Conservation (phyloP, 2,888 invertebrate genomes). For the Helobdella robusta region DNA sequence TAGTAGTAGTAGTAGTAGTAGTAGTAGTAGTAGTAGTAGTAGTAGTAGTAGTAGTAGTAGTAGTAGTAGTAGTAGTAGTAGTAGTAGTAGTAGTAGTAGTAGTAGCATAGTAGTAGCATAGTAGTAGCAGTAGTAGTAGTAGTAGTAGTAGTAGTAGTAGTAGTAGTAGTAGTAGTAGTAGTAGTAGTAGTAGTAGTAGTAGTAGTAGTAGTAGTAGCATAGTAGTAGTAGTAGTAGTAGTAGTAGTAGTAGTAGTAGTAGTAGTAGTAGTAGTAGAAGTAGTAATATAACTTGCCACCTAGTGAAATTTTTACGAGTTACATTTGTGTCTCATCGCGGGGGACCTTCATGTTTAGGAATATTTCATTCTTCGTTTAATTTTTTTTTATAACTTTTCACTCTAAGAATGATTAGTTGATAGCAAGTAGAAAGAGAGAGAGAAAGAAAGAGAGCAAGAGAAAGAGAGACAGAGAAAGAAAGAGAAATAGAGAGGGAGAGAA, state of each 20-base stretch:
- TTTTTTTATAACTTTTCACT: no score
- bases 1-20: conserved; percentile 26
- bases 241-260: conserved; percentile 30
- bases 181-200: neutral
- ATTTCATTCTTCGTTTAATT: no score
- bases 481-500: no score
- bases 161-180: conserved; percentile 7
- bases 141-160: conserved; percentile 29
- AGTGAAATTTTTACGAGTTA: no score
- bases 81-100: conserved; percentile 30
- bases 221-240: no score
- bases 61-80: conserved; percentile 31
- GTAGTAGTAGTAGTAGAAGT: conserved; percentile 24
- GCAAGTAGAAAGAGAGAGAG: no score
- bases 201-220: conserved; percentile 30
- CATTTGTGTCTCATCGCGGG: no score
- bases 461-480: no score
- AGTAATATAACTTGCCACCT: neutral
- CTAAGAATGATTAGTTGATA: no score
- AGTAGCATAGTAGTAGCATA: no score
- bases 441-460: no score
- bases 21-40: conserved; percentile 23
- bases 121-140: conserved; percentile 28
- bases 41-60: conserved; percentile 9
- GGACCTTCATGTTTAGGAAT: no score